A percentile compares a stretch with the other conserved stretches of the same genome.
Evolutionary conservation across 2,888 invertebrate genomes (phyloP).

Genomic region (Escarpia spicata): DNA sequence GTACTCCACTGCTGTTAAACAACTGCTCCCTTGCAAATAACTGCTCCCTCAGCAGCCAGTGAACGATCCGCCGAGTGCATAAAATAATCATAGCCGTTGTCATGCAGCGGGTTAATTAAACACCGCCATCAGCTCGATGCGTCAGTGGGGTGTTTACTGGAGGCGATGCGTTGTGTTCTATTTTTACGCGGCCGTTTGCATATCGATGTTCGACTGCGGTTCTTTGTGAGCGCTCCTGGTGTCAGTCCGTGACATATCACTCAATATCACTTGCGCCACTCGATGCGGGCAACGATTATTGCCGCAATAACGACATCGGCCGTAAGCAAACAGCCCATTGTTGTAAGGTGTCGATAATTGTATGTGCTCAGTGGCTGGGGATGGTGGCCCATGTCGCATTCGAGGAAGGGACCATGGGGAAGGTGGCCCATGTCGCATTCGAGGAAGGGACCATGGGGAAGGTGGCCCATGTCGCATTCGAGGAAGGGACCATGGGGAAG

Average conservation of each 20-base stretch:
- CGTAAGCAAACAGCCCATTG: not conserved
- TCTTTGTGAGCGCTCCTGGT: not conserved
- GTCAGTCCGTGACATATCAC: not conserved
- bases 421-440: too few species aligned
- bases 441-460: too few species aligned
- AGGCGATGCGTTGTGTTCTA: not conserved
- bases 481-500: too few species aligned
- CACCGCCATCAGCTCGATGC: not conserved
- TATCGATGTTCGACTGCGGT: not conserved
- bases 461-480: too few species aligned
- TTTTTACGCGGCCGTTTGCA: not conserved
- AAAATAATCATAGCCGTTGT: conserved; percentile 11
- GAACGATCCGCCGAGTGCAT: not conserved
- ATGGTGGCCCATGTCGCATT: not conserved
- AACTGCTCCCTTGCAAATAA: not conserved
- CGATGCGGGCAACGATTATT: not conserved
- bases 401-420: not conserved
- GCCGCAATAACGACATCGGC: not conserved
- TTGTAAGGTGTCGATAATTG: not conserved
- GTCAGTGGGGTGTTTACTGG: not conserved
- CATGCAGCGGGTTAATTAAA: not conserved
- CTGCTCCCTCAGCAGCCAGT: not conserved
- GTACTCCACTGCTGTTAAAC: not conserved
- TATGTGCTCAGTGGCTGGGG: not conserved
- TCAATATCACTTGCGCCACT: not conserved